These are phyloP conservation scores for Vollenhovia emeryi DNA, from an alignment of 1,140 invertebrate genomes.

Conservation along the genomic window DNA sequence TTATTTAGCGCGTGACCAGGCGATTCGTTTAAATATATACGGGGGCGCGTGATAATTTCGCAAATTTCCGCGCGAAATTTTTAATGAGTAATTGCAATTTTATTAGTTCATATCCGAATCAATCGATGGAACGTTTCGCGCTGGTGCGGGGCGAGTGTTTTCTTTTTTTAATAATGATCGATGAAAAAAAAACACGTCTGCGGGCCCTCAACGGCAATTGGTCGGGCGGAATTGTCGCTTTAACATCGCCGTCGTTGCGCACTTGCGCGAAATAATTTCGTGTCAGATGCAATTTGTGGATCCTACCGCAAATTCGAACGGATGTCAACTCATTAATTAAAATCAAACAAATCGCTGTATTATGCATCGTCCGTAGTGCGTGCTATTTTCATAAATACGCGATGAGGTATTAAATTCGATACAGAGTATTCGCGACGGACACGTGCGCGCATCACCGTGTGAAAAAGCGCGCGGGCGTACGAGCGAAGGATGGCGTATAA, in stretches of 20 bases:
- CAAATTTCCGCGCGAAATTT: neutral
- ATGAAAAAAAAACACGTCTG: neutral
- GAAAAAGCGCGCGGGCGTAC: neutral
- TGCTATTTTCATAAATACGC: constrained; percentile 23
- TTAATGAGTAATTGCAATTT: neutral
- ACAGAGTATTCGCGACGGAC: neutral
- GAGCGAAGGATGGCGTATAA: neutral
- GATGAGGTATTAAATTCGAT: constrained; percentile 10
- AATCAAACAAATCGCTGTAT: constrained; percentile 33
- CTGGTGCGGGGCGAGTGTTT: no score
- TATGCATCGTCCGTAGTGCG: neutral
- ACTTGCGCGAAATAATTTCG: constrained; percentile 20
- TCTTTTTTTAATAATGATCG: neutral
- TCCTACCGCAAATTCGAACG: neutral
- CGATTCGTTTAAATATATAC: neutral
- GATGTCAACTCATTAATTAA: constrained; percentile 49
- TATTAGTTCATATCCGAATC: neutral
- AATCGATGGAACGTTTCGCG: constrained; percentile 4
- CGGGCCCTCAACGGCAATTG: neutral
- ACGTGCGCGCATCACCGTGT: neutral
- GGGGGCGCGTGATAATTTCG: neutral
- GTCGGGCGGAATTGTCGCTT: neutral
- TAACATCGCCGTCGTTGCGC: neutral
- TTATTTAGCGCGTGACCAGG: neutral
- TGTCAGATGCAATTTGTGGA: constrained; percentile 34